phyloP scores from a whole-genome alignment of 2,797 vertebrate genomes.

The Notolepis coatsorum region DNA sequence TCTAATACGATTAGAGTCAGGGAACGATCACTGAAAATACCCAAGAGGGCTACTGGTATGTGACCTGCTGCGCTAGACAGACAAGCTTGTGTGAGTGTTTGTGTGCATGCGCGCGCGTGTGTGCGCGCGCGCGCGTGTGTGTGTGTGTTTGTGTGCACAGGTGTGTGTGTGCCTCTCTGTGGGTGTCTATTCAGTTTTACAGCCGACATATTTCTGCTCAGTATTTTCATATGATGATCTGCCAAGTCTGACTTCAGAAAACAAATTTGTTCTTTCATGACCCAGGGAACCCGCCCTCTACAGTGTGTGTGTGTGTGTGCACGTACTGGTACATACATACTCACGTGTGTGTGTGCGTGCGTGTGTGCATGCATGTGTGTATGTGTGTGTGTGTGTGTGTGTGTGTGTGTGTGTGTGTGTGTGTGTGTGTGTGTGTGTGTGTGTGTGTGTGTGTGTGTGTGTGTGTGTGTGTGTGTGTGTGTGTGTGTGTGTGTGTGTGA shows the following conservation, averaged over 20 bases:
- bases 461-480: conserved; percentile 7
- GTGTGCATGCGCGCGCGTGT: neutral
- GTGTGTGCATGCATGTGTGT: neutral
- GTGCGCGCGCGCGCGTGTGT: neutral
- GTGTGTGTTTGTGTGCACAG: neutral
- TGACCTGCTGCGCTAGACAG: neutral
- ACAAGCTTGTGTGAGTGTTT: neutral
- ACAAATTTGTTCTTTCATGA: conserved; percentile 45
- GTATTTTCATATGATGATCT: conserved; percentile 21
- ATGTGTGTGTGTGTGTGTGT: conserved; percentile 9
- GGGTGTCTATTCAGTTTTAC: neutral
- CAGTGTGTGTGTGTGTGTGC: conserved; percentile 3
- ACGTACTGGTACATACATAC: conserved; percentile 6
- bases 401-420: conserved; percentile 9
- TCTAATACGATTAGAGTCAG: conserved; percentile 47
- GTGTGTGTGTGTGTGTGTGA: neutral
- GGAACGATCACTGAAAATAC: neutral
- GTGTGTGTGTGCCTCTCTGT: neutral
- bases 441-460: conserved; percentile 8
- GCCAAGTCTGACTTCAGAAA: conserved; percentile 14
- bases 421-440: neutral
- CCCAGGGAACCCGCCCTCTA: no score
- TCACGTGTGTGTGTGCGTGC: conserved; percentile 1
- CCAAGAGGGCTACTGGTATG: neutral
- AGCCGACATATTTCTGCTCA: conserved; percentile 16